Percentiles rank a stretch among this genome's conserved stretches.
These are phyloP conservation scores for Campoletis sonorensis DNA, from an alignment of 1,140 invertebrate species.

Conservation along the genomic window DNA sequence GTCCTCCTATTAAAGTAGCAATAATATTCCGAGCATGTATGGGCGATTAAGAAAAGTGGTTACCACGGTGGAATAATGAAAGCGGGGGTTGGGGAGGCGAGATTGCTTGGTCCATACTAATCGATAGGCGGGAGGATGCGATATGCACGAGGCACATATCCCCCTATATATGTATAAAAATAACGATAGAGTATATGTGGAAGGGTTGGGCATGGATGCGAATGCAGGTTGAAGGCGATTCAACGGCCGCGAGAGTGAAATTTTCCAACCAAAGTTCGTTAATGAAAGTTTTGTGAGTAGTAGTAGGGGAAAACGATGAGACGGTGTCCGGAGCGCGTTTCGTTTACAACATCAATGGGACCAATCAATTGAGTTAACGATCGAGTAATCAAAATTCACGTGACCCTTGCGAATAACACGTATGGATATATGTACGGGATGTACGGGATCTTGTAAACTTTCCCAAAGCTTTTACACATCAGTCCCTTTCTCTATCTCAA, in stretches of 20 bases:
- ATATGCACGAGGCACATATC: not conserved
- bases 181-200: not conserved
- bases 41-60: conserved; percentile 53
- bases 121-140: conserved; percentile 20
- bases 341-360: conserved; percentile 31
- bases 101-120: conserved; percentile 36
- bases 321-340: not conserved
- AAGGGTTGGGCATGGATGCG: not conserved
- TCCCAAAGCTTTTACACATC: not conserved
- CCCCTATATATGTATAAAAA: not conserved
- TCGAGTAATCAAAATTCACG: conserved; percentile 52
- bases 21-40: conserved; percentile 49
- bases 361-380: conserved; percentile 50
- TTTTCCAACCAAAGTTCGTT: conserved; percentile 25
- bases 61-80: conserved; percentile 51
- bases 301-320: not conserved
- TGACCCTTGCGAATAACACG: conserved; percentile 12
- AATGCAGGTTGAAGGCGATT: not conserved
- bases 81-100: not conserved
- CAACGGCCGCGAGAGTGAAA: not conserved
- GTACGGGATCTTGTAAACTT: conserved; percentile 29
- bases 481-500: not conserved
- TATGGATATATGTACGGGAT: conserved; percentile 47
- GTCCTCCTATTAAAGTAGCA: conserved; percentile 37
- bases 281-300: conserved; percentile 25